Percentiles rank a stretch among this genome's conserved stretches.
Evolutionary conservation across 2,797 vertebrate genomes (phyloP).

Genomic region (Aulostomus chinensis): DNA sequence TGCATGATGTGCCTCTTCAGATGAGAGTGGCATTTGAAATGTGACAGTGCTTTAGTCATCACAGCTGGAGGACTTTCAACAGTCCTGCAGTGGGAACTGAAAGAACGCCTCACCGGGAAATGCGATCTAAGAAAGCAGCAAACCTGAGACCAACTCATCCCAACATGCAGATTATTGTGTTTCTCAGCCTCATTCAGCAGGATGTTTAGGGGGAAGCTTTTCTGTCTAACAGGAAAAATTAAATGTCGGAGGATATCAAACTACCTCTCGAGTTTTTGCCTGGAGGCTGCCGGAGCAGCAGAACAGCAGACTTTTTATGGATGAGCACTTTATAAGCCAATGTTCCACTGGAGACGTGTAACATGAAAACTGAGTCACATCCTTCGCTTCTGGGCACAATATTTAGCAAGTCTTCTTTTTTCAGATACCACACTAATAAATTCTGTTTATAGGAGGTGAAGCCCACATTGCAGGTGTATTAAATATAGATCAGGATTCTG

Average conservation of each 20-base stretch:
- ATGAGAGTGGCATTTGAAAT: conserved; percentile 19
- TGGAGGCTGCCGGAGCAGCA: conserved; percentile 39
- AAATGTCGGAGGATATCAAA: conserved; percentile 46
- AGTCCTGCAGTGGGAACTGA: conserved; percentile 12
- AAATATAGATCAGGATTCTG: conserved; percentile 26
- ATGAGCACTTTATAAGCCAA: conserved; percentile 61
- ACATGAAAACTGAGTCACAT: conserved; percentile 63
- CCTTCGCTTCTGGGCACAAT: conserved; percentile 60
- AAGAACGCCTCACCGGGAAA: too few species aligned
- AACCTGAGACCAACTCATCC: not conserved
- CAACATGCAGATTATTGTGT: conserved; percentile 1
- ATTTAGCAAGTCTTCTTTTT: conserved; percentile 51
- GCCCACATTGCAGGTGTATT: conserved; percentile 31
- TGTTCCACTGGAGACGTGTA: conserved; percentile 57
- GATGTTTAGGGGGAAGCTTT: conserved; percentile 15
- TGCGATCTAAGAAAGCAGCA: too few species aligned
- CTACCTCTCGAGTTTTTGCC: conserved; percentile 45
- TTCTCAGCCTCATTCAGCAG: conserved; percentile 14
- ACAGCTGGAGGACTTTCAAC: conserved; percentile 1
- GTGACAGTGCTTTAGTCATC: conserved; percentile 6
- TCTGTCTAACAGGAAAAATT: conserved; percentile 23
- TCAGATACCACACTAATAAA: conserved; percentile 41
- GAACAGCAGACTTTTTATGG: conserved; percentile 60
- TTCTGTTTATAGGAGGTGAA: conserved; percentile 27
- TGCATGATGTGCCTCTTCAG: not conserved